A percentile compares a stretch with the other conserved stretches of the same genome.
Conservation (phyloP, 2,113 vertebrate species). For the Acrocephalus kingi region DNA sequence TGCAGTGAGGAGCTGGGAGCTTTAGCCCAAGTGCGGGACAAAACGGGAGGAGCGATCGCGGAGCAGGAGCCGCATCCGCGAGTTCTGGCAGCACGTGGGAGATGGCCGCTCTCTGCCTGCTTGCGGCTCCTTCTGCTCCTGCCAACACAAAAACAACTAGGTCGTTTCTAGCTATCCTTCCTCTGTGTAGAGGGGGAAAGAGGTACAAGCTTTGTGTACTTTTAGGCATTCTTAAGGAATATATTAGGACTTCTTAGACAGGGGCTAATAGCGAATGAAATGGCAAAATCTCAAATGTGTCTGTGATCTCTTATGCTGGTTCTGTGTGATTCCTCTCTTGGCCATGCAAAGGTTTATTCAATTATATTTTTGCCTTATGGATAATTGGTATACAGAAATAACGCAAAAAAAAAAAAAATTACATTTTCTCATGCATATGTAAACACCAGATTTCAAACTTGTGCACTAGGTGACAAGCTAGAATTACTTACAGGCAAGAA, state of each 20-base stretch:
- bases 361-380: not conserved
- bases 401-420: not conserved
- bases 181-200: not conserved
- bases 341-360: not conserved
- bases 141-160: fast-evolving
- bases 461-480: not conserved
- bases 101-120: not conserved
- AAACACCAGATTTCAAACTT: not conserved
- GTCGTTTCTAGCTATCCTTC: fast-evolving
- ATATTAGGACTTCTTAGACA: too few relatives aligned
- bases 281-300: not conserved
- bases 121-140: fast-evolving
- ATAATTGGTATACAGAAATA: not conserved
- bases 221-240: not conserved
- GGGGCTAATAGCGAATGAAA: not conserved
- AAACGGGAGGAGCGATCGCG: fast-evolving
- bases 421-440: not conserved
- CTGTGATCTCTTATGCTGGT: fast-evolving
- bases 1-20: not conserved
- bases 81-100: not conserved
- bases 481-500: not conserved
- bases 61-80: not conserved
- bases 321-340: not conserved
- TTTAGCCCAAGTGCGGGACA: not conserved
- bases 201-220: not conserved